Evolutionary conservation across 2,113 vertebrate genomes (phyloP).

Genomic region (Dicaeum eximium): DNA sequence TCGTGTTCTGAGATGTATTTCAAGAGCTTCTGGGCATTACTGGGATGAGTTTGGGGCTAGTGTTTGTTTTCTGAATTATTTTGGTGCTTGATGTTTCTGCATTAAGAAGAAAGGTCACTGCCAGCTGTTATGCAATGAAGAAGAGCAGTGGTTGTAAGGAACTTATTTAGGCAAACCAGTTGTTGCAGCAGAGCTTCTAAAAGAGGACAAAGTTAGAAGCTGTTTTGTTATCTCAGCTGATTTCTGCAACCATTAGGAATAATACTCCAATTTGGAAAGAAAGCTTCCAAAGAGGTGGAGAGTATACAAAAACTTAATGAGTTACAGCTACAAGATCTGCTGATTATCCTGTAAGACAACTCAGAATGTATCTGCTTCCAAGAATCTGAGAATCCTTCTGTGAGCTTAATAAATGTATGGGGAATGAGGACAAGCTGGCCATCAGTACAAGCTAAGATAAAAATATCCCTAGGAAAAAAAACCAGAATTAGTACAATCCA

Average conservation of each 20-base stretch:
- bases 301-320: background rate
- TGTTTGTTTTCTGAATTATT: conserved; percentile 27
- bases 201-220: background rate
- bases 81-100: background rate
- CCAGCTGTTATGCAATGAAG: background rate
- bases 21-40: conserved; percentile 37
- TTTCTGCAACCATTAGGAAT: background rate
- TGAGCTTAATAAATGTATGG: background rate
- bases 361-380: background rate
- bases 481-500: background rate
- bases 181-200: background rate
- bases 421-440: background rate
- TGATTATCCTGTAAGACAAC: background rate
- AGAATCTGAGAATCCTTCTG: background rate
- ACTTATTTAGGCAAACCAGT: background rate
- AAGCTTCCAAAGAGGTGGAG: background rate
- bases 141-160: background rate
- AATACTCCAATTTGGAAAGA: background rate
- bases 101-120: background rate
- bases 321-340: background rate
- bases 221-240: background rate
- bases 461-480: background rate
- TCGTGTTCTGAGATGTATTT: conserved; percentile 22
- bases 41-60: background rate
- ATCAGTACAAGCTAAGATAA: background rate